Conservation (phyloP, 2,797 vertebrate species). For the Gadopsis marmoratus region DNA sequence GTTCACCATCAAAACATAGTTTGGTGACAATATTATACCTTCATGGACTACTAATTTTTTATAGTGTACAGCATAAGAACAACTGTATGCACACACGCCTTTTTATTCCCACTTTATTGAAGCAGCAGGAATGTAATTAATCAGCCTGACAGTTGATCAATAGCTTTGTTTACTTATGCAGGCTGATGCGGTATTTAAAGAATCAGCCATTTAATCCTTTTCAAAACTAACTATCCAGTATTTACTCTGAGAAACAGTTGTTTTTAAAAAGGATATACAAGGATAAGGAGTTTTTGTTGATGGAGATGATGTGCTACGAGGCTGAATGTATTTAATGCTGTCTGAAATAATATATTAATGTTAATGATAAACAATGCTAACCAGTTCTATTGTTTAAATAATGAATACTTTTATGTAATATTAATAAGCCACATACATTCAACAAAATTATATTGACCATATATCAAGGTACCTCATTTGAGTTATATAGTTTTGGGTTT, state of each 20-base stretch:
- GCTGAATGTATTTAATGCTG: constrained; percentile 31
- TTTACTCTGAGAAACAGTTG: neutral
- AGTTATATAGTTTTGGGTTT: neutral
- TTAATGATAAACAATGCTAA: neutral
- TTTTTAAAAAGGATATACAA: neutral
- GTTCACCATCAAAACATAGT: neutral
- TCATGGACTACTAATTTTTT: neutral
- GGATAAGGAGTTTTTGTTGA: constrained; percentile 10
- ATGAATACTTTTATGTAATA: too few species aligned
- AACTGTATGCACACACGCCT: neutral
- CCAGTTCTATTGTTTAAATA: constrained; percentile 15
- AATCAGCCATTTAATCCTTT: neutral
- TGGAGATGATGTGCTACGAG: constrained; percentile 20
- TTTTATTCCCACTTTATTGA: neutral
- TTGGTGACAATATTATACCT: constrained; percentile 1
- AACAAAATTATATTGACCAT: neutral
- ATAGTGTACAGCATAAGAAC: neutral
- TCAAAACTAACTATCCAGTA: neutral
- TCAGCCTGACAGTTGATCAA: constrained; percentile 36
- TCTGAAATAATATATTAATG: constrained; percentile 16
- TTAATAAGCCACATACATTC: neutral
- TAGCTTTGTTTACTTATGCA: constrained; percentile 25
- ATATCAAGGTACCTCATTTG: neutral
- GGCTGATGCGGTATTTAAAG: constrained; percentile 8
- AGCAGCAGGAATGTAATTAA: constrained; percentile 25